Evolutionary conservation across 2,888 invertebrate genomes (phyloP), one percentile per base, ranked within the genome.

Genomic region (Oxystoma pomonae): DNA sequence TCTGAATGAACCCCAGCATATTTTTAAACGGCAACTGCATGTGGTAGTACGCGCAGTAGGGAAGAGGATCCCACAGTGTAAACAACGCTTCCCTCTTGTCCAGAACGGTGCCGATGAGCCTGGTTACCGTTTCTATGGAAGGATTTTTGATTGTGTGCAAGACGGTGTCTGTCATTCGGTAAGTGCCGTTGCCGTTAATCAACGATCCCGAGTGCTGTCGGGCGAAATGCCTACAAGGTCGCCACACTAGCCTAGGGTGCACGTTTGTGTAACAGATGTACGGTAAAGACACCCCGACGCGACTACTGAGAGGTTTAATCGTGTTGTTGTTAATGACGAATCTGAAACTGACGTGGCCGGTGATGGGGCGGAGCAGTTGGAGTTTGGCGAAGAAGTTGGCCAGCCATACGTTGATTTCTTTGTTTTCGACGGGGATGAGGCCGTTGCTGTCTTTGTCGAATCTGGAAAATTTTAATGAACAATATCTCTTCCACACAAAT

Each of bases 11-110:
- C 53, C 82, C 82, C 68, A 84, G 78, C 21, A 87, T 81, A 68
- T 85, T 85, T 69, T 83, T 83, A 68, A 89, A 83, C 0, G 92
- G 91, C 71, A 89, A 77, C 74, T 92, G 90, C 71, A 93, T 86
- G 76, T 91, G 91, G 79, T 92, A 92, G 76, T 91, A 92, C 1
- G 91, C 92, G 75, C 91, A 92, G 76, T 92, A 93, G 0, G 93
- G 93, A 71, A 93, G 76, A 2, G 93, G 93, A 75, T 93, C 93
- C 92, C 92, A 92, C 74, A 89, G 89, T 2, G 88, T 85, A 74
- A 93, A 93, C 0, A 93, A 81, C 0, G 91, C 92, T 75, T 93
- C 92, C 52, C 90, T 83, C 70, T 90, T 91, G 73, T 92, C 91
- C 69, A 92, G 76, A 50, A 90, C 88, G 0, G 87, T 88, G 51